Base-by-base conservation (phyloP, 2,797 vertebrate genomes). In the Danio jaintianensis region DNA sequence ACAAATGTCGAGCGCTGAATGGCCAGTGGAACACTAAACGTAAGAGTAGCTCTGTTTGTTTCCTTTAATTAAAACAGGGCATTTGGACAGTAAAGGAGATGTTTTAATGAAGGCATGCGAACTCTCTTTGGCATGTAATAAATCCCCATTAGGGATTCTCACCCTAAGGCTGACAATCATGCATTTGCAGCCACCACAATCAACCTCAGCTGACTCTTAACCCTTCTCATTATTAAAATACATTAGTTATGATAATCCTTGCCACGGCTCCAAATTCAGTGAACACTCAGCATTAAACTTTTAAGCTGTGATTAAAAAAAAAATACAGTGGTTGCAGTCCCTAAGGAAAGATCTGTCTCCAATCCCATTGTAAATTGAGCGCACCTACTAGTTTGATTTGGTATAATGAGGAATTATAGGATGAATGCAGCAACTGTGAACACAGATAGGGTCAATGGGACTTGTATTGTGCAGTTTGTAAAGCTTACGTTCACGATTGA, bases 331-430 rank as follows among this genome's bases (percentile, higher is more conserved):
- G 81, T 86, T 9, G 53, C 80, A 71, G 76, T 62, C 78, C 87
- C 85, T 70, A 59, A 36, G 84, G 89, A 84, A 86, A 89, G 87
- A 91, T 92, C 87, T 86, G 88, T 93, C 89, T 92, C 83, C 85
- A 89, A 87, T 88, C 87, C 87, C 84, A 83, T 90, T 91, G 89
- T 90, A 90, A 92, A 90, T 87, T 89, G 88, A 92, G 85, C 88
- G 88, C 90, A 93, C 90, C 90, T 93, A 91, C 86, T 85, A 89
- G 88, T 90, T 92, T 86, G 85, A 88, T 87, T 89, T 89, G 71
- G 87, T 90, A 93, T 92, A 92, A 91, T 92, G 90, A 88, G 86
- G 90, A 93, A 92, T 92, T 92, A 92, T 81, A 71, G 87, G 89
- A 91, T 92, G 84, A 92, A 93, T 90, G 88, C 88, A 89, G 85